Evolutionary conservation across 1,140 invertebrate genomes (phyloP), one percentile per base, ranked within the genome.

Genomic region (Plodia interpunctella): DNA sequence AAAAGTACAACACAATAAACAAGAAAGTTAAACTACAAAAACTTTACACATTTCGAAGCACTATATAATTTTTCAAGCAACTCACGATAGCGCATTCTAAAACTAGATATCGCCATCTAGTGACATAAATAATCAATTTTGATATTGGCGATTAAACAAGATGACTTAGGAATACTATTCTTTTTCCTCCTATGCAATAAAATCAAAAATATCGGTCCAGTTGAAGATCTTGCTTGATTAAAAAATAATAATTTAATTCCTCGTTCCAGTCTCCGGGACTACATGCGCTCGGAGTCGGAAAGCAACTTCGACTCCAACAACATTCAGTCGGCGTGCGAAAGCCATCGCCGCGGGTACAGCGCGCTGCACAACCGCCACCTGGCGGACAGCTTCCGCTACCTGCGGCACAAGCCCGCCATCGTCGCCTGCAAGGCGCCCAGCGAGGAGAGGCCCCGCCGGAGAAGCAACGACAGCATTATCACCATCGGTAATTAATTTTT

Each of bases 331-430:
- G 93, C 93, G 0, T 90, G 92, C 53, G 68, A 93, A 68, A 32
- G 92, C 93, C 17, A 79, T 94, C 17, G 94, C 94, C 0, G 66
- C 63, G 18, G 60, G 25, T 55, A 56, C 52, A 51, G 57, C 73
- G 94, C 94, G 9, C 94, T 95, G 74, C 95, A 95, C 51, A 25
- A 51, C 72, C 94, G 94, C 72, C 93, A 93, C 13, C 80, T 96
- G 54, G 95, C 94, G 0, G 94, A 96, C 72, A 95, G 94, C 76
- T 96, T 96, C 80, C 91, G 95, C 18, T 97, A 97, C 74, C 96
- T 97, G 95, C 87, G 96, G 35, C 94, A 93, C 53, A 97, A 97
- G 75, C 96, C 96, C 0, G 95, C 95, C 0, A 95, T 97, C 50
- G 96, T 97, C 38, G 94, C 95, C 0, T 95, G 96, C 68, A 95